These are phyloP conservation scores for Oreamnos americanus DNA, from an alignment of 2,113 vertebrate genomes.

Conservation along the genomic window DNA sequence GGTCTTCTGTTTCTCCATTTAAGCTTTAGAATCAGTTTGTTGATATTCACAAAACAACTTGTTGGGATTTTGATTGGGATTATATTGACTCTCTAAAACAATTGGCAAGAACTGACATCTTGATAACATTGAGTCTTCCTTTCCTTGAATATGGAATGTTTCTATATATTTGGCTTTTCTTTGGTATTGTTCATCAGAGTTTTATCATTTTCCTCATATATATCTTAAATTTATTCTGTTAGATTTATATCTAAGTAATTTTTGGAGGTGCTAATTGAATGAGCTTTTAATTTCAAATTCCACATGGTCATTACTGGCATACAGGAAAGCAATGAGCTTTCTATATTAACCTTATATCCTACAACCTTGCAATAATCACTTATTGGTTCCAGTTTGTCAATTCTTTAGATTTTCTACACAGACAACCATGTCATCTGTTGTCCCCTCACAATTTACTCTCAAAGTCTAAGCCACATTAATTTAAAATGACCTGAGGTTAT, in stretches of 20 bases:
- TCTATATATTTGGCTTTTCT: background rate
- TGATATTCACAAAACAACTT: background rate
- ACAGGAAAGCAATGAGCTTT: background rate
- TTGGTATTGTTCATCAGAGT: background rate
- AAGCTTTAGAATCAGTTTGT: background rate
- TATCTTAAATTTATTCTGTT: background rate
- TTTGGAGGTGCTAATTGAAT: background rate
- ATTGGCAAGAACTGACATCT: background rate
- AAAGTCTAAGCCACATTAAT: background rate
- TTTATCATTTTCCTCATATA: background rate
- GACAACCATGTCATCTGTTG: background rate
- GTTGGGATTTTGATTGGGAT: background rate
- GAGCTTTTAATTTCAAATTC: background rate
- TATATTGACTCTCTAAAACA: background rate
- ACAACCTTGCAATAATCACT: background rate
- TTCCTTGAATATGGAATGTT: background rate
- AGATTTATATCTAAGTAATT: background rate
- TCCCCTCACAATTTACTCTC: background rate
- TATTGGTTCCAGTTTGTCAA: background rate
- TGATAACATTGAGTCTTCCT: background rate
- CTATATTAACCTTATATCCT: background rate
- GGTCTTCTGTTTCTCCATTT: background rate
- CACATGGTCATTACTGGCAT: background rate
- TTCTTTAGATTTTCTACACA: background rate
- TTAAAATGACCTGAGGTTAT: background rate